phyloP scores from a whole-genome alignment of 1,140 invertebrate species.

The Zophobas morio region DNA sequence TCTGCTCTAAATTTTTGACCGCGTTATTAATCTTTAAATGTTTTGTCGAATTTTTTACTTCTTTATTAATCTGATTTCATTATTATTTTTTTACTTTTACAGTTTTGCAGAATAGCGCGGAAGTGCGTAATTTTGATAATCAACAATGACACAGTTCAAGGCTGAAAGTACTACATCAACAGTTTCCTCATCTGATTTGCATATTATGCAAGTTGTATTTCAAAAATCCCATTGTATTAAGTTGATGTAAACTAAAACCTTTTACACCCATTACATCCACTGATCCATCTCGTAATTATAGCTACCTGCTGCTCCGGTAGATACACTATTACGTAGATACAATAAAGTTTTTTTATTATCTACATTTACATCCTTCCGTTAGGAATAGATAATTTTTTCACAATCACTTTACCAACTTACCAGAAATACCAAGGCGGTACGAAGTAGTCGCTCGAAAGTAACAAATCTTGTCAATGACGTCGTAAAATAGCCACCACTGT shows the following conservation, averaged over 20 bases:
- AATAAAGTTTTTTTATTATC: neutral
- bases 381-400: neutral
- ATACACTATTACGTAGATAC: neutral
- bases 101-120: neutral
- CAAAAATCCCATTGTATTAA: constrained; percentile 19
- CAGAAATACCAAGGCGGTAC: neutral
- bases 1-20: too few relatives aligned
- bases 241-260: neutral
- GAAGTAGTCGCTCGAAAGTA: neutral
- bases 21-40: too few relatives aligned
- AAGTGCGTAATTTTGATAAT: constrained; percentile 2
- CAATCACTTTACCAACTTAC: neutral
- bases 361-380: neutral
- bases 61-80: too few relatives aligned
- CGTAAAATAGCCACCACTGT: neutral
- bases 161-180: constrained; percentile 7
- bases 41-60: too few relatives aligned
- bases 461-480: neutral
- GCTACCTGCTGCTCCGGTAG: too few relatives aligned
- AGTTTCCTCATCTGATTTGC: constrained; percentile 16
- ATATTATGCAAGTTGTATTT: constrained; percentile 18
- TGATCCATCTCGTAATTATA: neutral
- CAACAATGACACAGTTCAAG: constrained; percentile 1
- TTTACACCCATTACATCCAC: neutral
- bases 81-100: neutral